A percentile compares a stretch with the other conserved stretches of the same genome.
Conservation (phyloP, 2,113 vertebrate species). For the Mellivora capensis region DNA sequence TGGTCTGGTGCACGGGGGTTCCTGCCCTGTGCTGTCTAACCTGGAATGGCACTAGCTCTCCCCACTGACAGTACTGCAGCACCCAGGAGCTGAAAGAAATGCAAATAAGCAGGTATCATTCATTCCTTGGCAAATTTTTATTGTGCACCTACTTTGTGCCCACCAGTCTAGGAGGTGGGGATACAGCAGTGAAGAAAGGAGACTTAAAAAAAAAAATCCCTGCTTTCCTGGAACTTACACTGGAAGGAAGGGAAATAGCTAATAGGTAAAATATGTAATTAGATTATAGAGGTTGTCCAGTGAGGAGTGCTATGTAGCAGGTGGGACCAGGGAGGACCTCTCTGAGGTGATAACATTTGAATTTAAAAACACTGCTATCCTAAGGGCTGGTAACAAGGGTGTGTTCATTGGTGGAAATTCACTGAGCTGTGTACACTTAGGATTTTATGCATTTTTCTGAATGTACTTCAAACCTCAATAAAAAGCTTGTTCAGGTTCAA, state of each 20-base stretch:
- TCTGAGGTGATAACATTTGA: neutral
- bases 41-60: neutral
- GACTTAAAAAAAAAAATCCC: neutral
- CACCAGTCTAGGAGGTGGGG: neutral
- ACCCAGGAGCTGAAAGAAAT: neutral
- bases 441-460: neutral
- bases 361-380: neutral
- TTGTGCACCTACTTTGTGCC: neutral
- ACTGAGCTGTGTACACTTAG: neutral
- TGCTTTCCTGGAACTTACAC: neutral
- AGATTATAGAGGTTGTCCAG: neutral
- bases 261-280: neutral
- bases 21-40: accelerated
- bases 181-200: neutral
- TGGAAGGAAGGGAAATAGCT: neutral
- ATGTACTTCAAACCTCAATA: neutral
- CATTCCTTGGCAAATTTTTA: neutral
- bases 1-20: neutral
- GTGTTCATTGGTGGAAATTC: neutral
- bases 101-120: neutral
- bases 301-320: neutral
- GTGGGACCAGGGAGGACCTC: neutral
- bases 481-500: neutral
- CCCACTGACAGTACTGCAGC: neutral
- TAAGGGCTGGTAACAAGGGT: neutral